Evolutionary conservation across 2,888 invertebrate genomes (phyloP), one percentile per base, ranked within the genome.

Genomic region (Chrysolina haemoptera): DNA sequence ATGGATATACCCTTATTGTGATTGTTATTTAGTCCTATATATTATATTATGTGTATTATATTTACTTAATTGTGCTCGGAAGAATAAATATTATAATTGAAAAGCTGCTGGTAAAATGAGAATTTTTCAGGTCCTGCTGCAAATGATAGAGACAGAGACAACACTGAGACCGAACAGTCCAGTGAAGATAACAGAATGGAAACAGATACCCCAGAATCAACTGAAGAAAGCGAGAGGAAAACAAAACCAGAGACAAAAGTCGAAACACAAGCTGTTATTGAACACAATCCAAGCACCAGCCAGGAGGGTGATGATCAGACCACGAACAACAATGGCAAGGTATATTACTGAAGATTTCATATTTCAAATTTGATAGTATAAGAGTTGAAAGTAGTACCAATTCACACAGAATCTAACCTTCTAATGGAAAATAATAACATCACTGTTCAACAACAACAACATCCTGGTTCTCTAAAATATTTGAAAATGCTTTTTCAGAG

Each of bases 211-310:
- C 74, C 77, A 35, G 79, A 79, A 43, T 75, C 78, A 10, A 70
- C 76, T 18, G 78, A 79, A 43, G 78, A 74, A 48, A 71, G 68
- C 46, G 73, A 72, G 27, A 67, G 73, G 16, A 79, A 75, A 62
- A n/a, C 73, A 55, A 74, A 71, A 68, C 62, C 65, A 50, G 70
- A 76, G 12, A 76, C 72, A 35, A 70, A 76, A 65, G 74, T 77
- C 18, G 75, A 76, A 68, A 78, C 78, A 6, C 70, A 43, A 59
- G 80, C 80, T 27, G 79, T 80, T 12, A 79, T 80, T 16, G 79
- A 80, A 72, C 81, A 81, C 46, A 74, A 75, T 73, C 76, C 80
- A 59, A 73, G 73, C 43, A 65, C 71, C 20, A 74, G 69, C 62
- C 68, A 66, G 16, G 68, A 63, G 69, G 68, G 62, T 5, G 65